Base-by-base conservation (phyloP, 2,113 vertebrate species). In the Calidris pugnax region DNA sequence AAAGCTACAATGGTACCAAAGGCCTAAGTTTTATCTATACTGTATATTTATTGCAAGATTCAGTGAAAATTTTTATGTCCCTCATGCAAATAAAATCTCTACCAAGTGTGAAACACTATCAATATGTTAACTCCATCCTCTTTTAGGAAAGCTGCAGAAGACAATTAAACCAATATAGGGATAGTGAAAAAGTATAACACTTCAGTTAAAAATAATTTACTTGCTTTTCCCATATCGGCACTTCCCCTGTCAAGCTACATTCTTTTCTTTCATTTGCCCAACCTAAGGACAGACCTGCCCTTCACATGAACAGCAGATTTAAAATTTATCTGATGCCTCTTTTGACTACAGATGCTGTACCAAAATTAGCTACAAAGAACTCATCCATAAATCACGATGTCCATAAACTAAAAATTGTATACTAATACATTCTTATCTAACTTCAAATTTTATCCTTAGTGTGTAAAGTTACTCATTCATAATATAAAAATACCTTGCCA, bases 371-470 rank as follows among this genome's bases (percentile, higher is more conserved):
- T 95, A 69, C 89, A 96, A 93, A 90, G 95, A 90, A 85, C 92
- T 92, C 83, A 93, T 87, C 48, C 55, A 6, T 90, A 97, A 94
- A 63, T 75, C 60, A 92, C 2, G 11, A 73, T 83, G 96, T 97
- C 92, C 78, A 89, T 56, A 50, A 93, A 91, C 51, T 60, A 83
- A 53, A 92, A 94, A 68, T 55, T 56, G 45, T 69, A 33, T 81
- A 88, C 41, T 47, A 63, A 91, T 55, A 79, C 43, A 87, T 85
- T 96, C 97, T 97, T 94, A 94, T 64, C 69, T 85, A 72, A 82
- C 73, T 93, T 95, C 63, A 78, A 79, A 50, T 94, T 80, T 79
- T 83, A 86, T 73, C 91, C 85, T 77, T 19, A 50, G 64, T 56
- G 24, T 64, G 45, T 67, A 87, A 71, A 66, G 21, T n/a, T 73